Base-by-base conservation (phyloP, 2,888 invertebrate species). In the Thysanoteuthis rhombus region DNA sequence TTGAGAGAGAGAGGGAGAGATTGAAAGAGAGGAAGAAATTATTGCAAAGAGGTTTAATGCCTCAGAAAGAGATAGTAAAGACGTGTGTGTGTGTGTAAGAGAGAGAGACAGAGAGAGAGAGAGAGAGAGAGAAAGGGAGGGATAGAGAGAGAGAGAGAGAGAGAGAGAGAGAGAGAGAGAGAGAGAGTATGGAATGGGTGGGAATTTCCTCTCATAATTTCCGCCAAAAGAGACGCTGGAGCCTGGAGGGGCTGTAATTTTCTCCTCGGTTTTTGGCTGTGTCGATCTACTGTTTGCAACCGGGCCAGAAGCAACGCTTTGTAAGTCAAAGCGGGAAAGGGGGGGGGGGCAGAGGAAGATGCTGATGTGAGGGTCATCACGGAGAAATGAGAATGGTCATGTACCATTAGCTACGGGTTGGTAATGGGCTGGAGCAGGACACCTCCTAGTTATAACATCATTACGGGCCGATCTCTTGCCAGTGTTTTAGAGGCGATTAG, bases 231-330 rank as follows among this genome's bases (percentile, higher is more conserved):
- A 75, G n/a, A n/a, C 16, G n/a, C 75, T 19, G n/a, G 36, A 75
- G n/a, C n/a, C 75, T n/a, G 75, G 75, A 75, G n/a, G n/a, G n/a
- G 75, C 75, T 75, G n/a, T 75, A 75, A 75, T 75, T 75, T 75
- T 75, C 75, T 75, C n/a, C 36, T 75, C 75, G 75, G 75, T 75
- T n/a, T 75, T 75, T 75, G 75, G 75, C 75, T 75, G 75, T n/a
- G n/a, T 75, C 75, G 75, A 75, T 75, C 16, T 36, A n/a, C 25
- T 75, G 75, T 75, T 75, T 75, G 75, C 75, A 75, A 75, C n/a
- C 75, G 75, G n/a, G 75, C 75, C 75, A 75, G 75, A n/a, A 75
- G 75, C 10, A 75, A 75, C n/a, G 75, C n/a, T 75, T 75, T n/a
- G n/a, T 36, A 75, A 75, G n/a, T 52, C 52, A 52, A 52, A 52